Conservation (phyloP, 2,113 vertebrate genomes). For the Pleuronectes platessa region DNA sequence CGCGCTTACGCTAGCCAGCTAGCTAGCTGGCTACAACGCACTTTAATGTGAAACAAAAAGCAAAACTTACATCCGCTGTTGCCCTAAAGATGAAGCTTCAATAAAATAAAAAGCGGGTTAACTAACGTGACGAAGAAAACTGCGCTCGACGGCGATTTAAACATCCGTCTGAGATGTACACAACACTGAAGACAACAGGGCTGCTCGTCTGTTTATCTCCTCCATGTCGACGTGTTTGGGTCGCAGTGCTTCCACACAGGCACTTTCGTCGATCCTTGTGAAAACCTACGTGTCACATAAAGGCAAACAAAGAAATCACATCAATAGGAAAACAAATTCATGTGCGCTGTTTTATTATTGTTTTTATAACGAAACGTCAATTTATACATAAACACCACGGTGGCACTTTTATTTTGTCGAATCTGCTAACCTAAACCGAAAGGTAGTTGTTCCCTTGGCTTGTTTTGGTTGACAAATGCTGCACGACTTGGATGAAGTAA, state of each 20-base stretch:
- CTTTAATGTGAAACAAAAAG: conserved; percentile 24
- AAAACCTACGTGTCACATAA: fast-evolving
- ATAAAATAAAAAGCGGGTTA: neutral
- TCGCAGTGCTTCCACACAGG: neutral
- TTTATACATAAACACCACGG: no score
- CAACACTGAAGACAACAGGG: conserved; percentile 31
- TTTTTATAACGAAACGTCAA: no score
- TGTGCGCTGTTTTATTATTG: neutral
- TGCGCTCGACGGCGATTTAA: neutral
- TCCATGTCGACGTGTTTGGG: conserved; percentile 76
- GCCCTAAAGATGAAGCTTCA: neutral
- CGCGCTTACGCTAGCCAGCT: conserved; percentile 46
- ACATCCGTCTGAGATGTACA: conserved; percentile 1
- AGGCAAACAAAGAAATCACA: neutral
- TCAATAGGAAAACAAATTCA: neutral
- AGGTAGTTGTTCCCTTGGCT: neutral
- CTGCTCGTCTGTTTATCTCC: conserved; percentile 77
- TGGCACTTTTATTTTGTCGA: conserved; percentile 18
- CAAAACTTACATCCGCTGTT: conserved; percentile 62
- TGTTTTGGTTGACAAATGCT: conserved; percentile 51
- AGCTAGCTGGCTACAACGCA: conserved; percentile 29
- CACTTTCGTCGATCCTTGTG: conserved; percentile 62
- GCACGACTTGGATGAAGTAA: conserved; percentile 32
- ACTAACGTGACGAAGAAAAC: neutral
- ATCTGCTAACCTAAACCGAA: conserved; percentile 21